phyloP scores from a whole-genome alignment of 1,140 invertebrate genomes.

The Sitobion miscanthi region DNA sequence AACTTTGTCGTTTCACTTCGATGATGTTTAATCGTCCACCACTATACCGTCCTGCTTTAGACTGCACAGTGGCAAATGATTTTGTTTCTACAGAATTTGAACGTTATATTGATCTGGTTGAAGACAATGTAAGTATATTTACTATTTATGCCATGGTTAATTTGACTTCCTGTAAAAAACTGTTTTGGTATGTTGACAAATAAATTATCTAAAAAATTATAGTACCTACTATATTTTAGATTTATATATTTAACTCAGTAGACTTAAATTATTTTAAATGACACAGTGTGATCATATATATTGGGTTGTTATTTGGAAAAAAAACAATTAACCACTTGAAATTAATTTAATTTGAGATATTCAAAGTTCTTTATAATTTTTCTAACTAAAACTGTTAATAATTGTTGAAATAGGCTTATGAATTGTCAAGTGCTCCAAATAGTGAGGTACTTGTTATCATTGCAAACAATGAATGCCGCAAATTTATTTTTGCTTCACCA shows the following conservation, averaged over 20 bases:
- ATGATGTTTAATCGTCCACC: slow-evolving; percentile 48
- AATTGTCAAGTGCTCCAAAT: slow-evolving; percentile 51
- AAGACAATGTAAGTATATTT: slow-evolving; percentile 37
- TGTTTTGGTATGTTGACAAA: not conserved
- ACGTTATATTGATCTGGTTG: slow-evolving; percentile 50
- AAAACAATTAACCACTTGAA: not conserved
- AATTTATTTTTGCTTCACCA: slow-evolving; percentile 53
- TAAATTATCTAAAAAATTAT: not conserved
- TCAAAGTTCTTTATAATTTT: not conserved
- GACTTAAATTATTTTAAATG: not conserved
- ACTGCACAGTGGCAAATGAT: slow-evolving; percentile 50
- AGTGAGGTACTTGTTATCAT: slow-evolving; percentile 51
- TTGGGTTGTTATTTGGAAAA: not conserved
- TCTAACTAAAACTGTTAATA: not conserved
- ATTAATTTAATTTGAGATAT: not conserved
- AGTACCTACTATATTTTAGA: not conserved
- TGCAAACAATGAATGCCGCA: slow-evolving; percentile 51
- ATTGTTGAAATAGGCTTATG: slow-evolving; percentile 38
- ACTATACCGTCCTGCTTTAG: slow-evolving; percentile 45
- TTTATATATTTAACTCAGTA: not conserved
- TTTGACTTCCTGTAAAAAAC: not conserved
- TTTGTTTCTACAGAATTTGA: slow-evolving; percentile 54
- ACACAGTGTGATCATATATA: not conserved
- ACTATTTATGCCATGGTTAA: not conserved
- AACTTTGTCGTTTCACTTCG: slow-evolving; percentile 46